These are phyloP conservation scores for Hylia prasina DNA, from an alignment of 2,113 vertebrate genomes.

Conservation along the genomic window DNA sequence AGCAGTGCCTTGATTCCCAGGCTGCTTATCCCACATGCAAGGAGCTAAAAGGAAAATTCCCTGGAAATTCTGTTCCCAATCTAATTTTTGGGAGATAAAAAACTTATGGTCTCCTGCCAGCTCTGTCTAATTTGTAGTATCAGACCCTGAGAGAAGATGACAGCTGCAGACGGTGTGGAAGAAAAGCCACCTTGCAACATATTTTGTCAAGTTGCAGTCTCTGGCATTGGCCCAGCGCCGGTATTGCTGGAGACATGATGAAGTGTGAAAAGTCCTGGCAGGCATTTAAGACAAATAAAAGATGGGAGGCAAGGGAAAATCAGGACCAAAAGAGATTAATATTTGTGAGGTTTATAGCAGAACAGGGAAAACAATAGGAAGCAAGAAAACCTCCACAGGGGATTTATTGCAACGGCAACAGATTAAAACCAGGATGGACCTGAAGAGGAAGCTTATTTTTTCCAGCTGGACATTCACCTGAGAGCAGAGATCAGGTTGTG, in stretches of 20 bases:
- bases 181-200: conserved; percentile 67
- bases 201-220: conserved; percentile 68
- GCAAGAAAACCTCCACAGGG: conserved; percentile 45
- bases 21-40: not conserved
- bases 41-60: not conserved
- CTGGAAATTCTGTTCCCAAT: not conserved
- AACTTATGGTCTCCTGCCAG: conserved; percentile 1
- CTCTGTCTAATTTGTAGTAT: conserved; percentile 56
- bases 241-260: conserved; percentile 74
- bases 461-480: conserved; percentile 68
- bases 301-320: conserved; percentile 66
- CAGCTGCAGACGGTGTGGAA: conserved; percentile 62
- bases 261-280: conserved; percentile 79
- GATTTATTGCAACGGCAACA: conserved; percentile 57
- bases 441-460: conserved; percentile 70
- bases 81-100: conserved; percentile 31
- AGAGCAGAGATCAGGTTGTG: conserved; percentile 35
- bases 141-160: conserved; percentile 57
- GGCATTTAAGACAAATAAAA: conserved; percentile 70
- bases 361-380: conserved; percentile 76
- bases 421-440: conserved; percentile 73
- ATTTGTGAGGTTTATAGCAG: conserved; percentile 72
- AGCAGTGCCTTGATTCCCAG: not conserved
- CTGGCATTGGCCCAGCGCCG: conserved; percentile 62
- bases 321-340: conserved; percentile 70